Evolutionary conservation across 2,888 invertebrate species (phyloP), one percentile per base, ranked within the genome.

Genomic region (Bugulina stolonifera): DNA sequence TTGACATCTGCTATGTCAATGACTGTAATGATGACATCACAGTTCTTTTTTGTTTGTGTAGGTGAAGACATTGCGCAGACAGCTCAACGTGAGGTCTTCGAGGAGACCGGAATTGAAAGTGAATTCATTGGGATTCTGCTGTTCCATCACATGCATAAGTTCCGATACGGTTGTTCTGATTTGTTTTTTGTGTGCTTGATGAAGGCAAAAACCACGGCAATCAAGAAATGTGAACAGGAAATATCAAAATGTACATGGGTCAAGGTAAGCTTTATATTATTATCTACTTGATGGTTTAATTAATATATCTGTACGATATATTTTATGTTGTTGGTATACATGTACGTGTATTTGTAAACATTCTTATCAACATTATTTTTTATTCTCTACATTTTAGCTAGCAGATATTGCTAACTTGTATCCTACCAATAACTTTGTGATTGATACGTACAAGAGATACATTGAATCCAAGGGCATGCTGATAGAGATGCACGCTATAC

Each of bases 41-140:
- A n/a, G n/a, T n/a, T n/a, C n/a, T n/a, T n/a, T n/a, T n/a, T n/a
- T n/a, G 18, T 43, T 18, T 10, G 5, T 43, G 18, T 43, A 92
- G 92, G 90, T 73, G 95, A 96, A 87, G 89, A 93, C 80, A 87
- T 96, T 57, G 87, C 89, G 73, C 90, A 90, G 78, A 93, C 94
- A 22, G 93, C 90, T 0, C 87, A 90, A 72, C 88, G 96, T 76
- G 96, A 96, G 86, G 91, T 95, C 0, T 86, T 88, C 72, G 96
- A 96, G 86, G 96, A 96, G 86, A 96, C 96, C 0, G 92, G 92
- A 70, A 88, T 96, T 72, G 85, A 88, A 76, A 87, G 91, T 0
- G 87, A 89, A 78, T 95, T 93, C 83, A 87, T 89, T 73, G 90
- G 91, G 25, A 85, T 95, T 74, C 84, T 94, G 0, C 88, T 90